Base-by-base conservation (phyloP, 1,140 invertebrate species). In the Drosophila tristis region DNA sequence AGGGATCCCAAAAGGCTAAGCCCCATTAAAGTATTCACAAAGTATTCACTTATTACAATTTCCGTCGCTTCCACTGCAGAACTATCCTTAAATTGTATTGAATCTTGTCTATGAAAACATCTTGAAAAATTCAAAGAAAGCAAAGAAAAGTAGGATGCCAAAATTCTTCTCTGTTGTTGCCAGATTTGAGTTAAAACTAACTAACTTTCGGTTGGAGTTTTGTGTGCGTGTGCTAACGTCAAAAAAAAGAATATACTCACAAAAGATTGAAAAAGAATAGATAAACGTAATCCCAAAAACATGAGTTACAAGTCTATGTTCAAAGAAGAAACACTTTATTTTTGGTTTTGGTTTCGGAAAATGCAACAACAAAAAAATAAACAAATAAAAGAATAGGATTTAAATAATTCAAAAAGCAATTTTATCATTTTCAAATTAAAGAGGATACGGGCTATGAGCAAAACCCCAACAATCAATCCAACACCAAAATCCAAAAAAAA, bases 201-300 rank as follows among this genome's bases (percentile, higher is more conserved):
- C 5, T 29, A 7, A 39, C 35, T 85, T 86, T 87, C 82, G 82
- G 82, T 87, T 87, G 82, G 78, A 82, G 82, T 87, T 91, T 78
- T 91, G 90, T 91, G 90, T 91, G 90, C 90, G 90, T 91, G 90
- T 91, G 90, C 90, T 91, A 90, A 91, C 74, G 82, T 86, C 82
- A 75, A 82, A 68, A 62, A 63, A 59, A 68, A 62, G 56, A 59
- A 59, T 44, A 61, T 44, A 55, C 29, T 70, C 50, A 73, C n/a
- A 63, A 29, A 47, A n/a, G 11, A 53, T 47, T 39, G 4, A 50
- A 58, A 48, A 23, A 65, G 44, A 48, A 70, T 74, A 53, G 31
- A 57, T 26, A 57, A 63, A 54, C 15, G 55, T 44, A 47, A 26
- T n/a, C 26, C 5, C 23, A 20, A 15, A 58, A 62, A 65, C 31